phyloP scores from a whole-genome alignment of 2,888 invertebrate genomes.

The Acronicta aceris region DNA sequence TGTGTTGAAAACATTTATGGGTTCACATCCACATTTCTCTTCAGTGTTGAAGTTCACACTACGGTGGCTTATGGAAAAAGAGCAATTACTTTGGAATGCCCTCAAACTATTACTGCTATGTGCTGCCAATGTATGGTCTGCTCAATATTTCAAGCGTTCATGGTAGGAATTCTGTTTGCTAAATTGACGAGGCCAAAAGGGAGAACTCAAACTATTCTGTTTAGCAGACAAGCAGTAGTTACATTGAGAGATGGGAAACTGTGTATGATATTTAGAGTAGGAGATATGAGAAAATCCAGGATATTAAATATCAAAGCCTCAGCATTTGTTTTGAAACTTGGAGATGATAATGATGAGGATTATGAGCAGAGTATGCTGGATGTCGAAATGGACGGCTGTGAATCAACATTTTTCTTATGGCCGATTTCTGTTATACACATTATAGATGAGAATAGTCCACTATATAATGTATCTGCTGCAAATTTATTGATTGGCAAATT shows the following conservation, averaged over 20 bases:
- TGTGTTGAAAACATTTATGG: conserved; percentile 96
- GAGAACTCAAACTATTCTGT: conserved; percentile 97
- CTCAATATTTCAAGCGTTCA: conserved; percentile 95
- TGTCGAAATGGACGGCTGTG: conserved; percentile 94
- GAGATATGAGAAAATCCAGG: conserved; percentile 98
- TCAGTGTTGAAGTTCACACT: conserved; percentile 98
- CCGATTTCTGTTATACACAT: conserved; percentile 97
- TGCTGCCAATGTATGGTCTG: conserved; percentile 98
- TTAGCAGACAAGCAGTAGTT: conserved; percentile 96
- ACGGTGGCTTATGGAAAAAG: conserved; percentile 97
- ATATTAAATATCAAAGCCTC: conserved; percentile 97
- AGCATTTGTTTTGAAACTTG: conserved; percentile 94
- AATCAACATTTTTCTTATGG: conserved; percentile 98
- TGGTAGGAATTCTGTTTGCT: conserved; percentile 97
- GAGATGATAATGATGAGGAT: conserved; percentile 94
- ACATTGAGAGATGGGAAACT: conserved; percentile 95
- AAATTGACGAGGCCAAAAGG: conserved; percentile 98
- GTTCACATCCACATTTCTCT: conserved; percentile 97
- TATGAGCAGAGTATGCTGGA: conserved; percentile 95
- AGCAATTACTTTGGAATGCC: conserved; percentile 97
- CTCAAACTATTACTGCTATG: conserved; percentile 97
- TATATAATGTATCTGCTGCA: conserved; percentile 96
- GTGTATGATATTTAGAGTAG: conserved; percentile 97
- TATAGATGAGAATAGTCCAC: conserved; percentile 95
- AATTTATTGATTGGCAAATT: conserved; percentile 96